Base-by-base conservation (phyloP, 2,888 invertebrate genomes). In the Cephus sareptanus region DNA sequence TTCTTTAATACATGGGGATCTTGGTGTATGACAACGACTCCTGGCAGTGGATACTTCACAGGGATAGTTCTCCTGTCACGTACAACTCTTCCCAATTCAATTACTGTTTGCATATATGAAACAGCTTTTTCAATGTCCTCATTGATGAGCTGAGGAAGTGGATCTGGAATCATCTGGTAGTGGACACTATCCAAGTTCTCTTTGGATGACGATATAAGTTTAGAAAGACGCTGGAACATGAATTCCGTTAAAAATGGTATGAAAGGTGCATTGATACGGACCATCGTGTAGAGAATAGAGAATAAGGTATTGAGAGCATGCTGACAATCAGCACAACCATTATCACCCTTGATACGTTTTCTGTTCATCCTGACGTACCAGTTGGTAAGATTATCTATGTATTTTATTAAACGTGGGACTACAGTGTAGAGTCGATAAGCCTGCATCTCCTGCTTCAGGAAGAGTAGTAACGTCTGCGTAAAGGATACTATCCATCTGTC, bases 331-430 rank as follows among this genome's bases (percentile, higher is more conserved):
- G 94, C 93, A 3, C 93, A 90, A 0, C 97, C 97, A 82, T 93
- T 93, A 89, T 98, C 98, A 70, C 99, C 99, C 93, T 99, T 99
- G 80, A 99, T 94, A 76, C 99, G 94, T 86, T 95, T 96, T 78
- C 99, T 94, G 92, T 99, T 99, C 95, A 99, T 96, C 82, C 99
- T 94, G 40, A 99, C 98, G 91, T 99, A 99, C 98, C 99, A 99
- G 92, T 99, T 99, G 37, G 99, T 99, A 4, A 99, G 94, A 89
- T 99, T 97, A 89, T 99, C 99, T 83, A 99, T 98, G 92, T 98
- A 99, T 90, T 98, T 98, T 0, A 99, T 96, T 71, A 99, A 93
- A 77, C 96, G 93, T 0, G 99, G 98, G 13, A 99, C 96, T 13
- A 99, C 99, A 0, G 98, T 99, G 90, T 99, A 99, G 77, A 99